Conservation (phyloP, 2,888 invertebrate species). For the Petrolisthes manimaculis region DNA sequence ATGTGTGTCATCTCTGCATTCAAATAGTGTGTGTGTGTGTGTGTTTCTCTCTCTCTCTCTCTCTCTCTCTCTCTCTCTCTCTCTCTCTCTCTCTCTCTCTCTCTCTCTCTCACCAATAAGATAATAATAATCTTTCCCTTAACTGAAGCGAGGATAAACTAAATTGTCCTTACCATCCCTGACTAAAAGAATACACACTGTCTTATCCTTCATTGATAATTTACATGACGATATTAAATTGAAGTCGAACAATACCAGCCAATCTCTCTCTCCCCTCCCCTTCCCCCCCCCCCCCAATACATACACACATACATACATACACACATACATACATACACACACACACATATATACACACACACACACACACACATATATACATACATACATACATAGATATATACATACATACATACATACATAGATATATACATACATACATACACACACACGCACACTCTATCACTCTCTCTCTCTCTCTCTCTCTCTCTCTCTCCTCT, state of each 20-base stretch:
- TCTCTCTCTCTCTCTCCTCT: background rate
- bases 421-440: too few relatives aligned
- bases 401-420: too few relatives aligned
- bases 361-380: background rate
- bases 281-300: constrained; percentile 1
- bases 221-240: background rate
- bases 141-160: background rate
- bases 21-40: too few relatives aligned
- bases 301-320: background rate
- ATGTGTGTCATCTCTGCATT: background rate
- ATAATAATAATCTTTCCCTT: background rate
- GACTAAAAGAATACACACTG: background rate
- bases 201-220: background rate
- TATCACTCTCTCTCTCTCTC: background rate
- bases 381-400: background rate
- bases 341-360: background rate
- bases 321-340: background rate
- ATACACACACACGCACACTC: too few relatives aligned
- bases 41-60: constrained; percentile 8
- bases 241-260: background rate
- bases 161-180: background rate
- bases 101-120: background rate
- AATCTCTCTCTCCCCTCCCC: background rate
- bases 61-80: background rate
- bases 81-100: background rate